These are phyloP conservation scores for Chloroceryle inda DNA, from an alignment of 2,797 vertebrate genomes.

Conservation along the genomic window DNA sequence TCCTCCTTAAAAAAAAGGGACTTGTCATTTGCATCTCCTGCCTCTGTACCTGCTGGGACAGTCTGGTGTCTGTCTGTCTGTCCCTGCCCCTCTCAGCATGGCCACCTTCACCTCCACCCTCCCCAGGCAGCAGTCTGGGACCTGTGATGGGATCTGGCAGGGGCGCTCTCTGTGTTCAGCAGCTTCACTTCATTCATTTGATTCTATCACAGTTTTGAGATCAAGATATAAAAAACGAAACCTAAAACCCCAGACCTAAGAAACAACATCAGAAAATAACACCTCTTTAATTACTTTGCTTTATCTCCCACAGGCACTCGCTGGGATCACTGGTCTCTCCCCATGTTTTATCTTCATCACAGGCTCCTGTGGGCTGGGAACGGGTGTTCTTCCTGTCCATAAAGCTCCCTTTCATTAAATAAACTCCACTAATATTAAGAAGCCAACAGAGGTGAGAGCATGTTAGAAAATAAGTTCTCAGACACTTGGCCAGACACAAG, in stretches of 20 bases:
- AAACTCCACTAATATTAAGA: not conserved
- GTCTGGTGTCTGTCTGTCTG: not conserved
- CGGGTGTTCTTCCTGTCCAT: not conserved
- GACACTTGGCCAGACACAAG: not conserved
- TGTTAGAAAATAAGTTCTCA: not conserved
- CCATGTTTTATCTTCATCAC: not conserved
- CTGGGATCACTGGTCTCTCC: not conserved
- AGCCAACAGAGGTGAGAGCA: not conserved
- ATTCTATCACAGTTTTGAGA: not conserved
- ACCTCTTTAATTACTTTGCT: not conserved
- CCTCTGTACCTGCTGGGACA: not conserved
- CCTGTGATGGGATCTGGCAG: fast-evolving
- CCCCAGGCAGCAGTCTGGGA: not conserved
- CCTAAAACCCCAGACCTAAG: not conserved
- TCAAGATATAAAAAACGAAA: not conserved
- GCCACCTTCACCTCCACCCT: not conserved
- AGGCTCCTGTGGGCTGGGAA: not conserved
- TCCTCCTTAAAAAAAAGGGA: not conserved
- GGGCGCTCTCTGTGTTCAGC: not conserved
- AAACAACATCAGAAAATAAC: not conserved
- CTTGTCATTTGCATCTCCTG: not conserved
- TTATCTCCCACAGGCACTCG: not conserved
- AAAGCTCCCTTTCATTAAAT: not conserved
- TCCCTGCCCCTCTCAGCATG: not conserved
- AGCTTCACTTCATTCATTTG: not conserved